Evolutionary conservation across 2,888 invertebrate species (phyloP), one percentile per base, ranked within the genome.

Genomic region (Troides aeacus): DNA sequence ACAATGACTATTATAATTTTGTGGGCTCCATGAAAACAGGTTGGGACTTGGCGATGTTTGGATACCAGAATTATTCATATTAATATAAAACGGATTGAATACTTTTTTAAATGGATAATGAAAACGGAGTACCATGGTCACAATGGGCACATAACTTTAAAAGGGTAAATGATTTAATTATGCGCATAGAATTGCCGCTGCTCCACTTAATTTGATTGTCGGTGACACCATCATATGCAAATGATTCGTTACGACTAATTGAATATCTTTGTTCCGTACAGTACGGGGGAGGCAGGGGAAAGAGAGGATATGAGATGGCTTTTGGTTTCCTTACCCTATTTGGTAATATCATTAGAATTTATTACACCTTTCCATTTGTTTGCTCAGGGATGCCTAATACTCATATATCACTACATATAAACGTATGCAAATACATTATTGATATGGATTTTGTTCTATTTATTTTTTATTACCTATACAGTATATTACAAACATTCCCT

Each of bases 141-240:
- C 78, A 75, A 82, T 78, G 76, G 76, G 77, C 74, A 71, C 79
- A 83, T 81, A 82, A 80, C 74, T 83, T 78, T 66, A 76, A 81
- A 83, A 84, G 86, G 86, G 85, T 86, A 84, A 84, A 86, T 85
- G 81, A 90, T 86, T 89, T 83, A 86, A 89, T 90, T 89, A 89
- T 88, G 85, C 88, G 80, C 79, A 78, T 85, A 82, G 79, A 84
- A 86, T 83, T 84, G 85, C 83, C 81, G 83, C 79, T 81, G 83
- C 82, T 80, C 82, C 86, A 88, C 84, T 89, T 90, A 86, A 91
- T 88, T 90, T 88, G 86, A 90, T 90, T 86, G 88, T 84, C 82
- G 83, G 77, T 83, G 88, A 90, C 90, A 90, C 90, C 87, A 46
- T 46, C 88, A 90, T 77, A 80, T 92, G 91, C 89, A 91, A 91